phyloP scores from a whole-genome alignment of 2,888 invertebrate genomes.

The Venustoraphidia nigricollis region DNA sequence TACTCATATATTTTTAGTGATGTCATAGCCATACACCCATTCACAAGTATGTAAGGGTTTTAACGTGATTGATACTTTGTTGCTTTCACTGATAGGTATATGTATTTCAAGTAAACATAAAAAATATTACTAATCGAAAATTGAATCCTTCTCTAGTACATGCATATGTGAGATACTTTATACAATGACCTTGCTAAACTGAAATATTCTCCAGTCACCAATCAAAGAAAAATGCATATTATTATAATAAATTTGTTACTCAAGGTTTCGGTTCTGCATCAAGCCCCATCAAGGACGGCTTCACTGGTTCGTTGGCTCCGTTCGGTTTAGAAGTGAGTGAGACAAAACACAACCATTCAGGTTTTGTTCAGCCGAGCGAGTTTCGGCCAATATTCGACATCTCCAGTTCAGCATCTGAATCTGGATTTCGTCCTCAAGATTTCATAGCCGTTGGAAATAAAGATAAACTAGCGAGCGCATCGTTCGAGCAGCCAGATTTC shows the following conservation, averaged over 20 bases:
- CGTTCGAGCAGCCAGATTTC: neutral
- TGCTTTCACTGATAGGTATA: no score
- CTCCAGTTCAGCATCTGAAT: conserved; percentile 7
- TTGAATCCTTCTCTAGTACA: no score
- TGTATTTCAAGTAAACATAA: no score
- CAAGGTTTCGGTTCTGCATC: conserved; percentile 14
- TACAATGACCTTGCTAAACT: no score
- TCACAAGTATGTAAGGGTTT: no score
- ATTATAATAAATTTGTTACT: neutral
- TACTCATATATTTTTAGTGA: no score
- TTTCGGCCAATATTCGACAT: conserved; percentile 10
- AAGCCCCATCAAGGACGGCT: conserved; percentile 11
- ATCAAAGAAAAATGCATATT: no score
- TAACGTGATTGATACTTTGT: no score
- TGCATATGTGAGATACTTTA: no score
- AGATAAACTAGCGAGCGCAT: neutral
- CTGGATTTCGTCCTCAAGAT: conserved; percentile 20
- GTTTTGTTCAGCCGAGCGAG: conserved; percentile 17
- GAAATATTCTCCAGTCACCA: no score
- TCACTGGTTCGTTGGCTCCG: conserved; percentile 13
- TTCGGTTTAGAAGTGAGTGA: conserved; percentile 13
- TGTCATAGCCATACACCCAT: no score
- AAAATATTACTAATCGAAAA: no score
- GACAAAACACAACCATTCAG: conserved; percentile 11
- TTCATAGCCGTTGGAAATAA: conserved; percentile 18